Conservation (phyloP, 1,140 invertebrate genomes). For the Drosophila suzukii region DNA sequence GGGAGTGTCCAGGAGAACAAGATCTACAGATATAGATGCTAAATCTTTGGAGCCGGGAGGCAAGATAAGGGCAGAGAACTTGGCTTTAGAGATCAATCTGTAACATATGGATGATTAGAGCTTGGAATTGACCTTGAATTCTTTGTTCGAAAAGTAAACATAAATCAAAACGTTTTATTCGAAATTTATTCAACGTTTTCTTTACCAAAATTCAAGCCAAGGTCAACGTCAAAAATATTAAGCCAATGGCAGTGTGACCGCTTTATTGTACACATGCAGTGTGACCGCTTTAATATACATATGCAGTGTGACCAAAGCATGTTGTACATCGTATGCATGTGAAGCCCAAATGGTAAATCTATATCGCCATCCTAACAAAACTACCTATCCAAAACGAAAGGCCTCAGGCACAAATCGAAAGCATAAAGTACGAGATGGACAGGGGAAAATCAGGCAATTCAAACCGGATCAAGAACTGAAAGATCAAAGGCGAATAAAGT, state of each 20-base stretch:
- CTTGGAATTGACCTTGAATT: not conserved
- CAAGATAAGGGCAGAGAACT: constrained; percentile 18
- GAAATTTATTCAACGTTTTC: constrained; percentile 1
- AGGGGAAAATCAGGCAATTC: constrained; percentile 1
- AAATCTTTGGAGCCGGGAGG: constrained; percentile 19
- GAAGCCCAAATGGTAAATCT: not conserved
- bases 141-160: not conserved
- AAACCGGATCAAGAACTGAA: not conserved
- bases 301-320: not conserved
- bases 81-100: constrained; percentile 9
- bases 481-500: constrained; percentile 11
- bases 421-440: not conserved
- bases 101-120: not conserved
- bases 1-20: constrained; percentile 1
- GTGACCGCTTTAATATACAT: not conserved
- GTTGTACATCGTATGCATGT: not conserved
- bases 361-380: no score
- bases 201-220: not conserved
- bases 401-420: not conserved
- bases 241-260: not conserved
- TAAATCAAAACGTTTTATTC: not conserved
- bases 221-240: not conserved
- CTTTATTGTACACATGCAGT: no score
- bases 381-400: no score
- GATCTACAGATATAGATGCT: constrained; percentile 26